Conservation (phyloP, 2,797 vertebrate genomes). For the Rhinoraja longicauda region DNA sequence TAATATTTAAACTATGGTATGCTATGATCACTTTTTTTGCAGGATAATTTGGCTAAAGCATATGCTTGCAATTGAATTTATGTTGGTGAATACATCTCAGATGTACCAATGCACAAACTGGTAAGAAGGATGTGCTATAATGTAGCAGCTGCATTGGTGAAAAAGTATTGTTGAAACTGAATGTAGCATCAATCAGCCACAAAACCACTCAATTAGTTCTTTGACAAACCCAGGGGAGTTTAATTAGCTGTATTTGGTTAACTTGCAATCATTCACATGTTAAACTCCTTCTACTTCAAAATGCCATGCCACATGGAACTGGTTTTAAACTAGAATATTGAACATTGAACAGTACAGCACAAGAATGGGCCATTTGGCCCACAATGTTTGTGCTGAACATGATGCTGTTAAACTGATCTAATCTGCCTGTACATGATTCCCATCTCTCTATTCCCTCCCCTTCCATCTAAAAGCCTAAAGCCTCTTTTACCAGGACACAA, state of each 20-base stretch:
- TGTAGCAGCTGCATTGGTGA: not conserved
- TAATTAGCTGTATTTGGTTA: not conserved
- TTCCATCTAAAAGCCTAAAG: no score
- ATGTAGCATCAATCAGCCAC: not conserved
- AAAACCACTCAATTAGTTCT: not conserved
- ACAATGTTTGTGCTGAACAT: no score
- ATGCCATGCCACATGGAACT: not conserved
- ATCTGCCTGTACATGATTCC: no score
- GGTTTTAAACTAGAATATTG: not conserved
- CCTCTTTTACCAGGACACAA: no score
- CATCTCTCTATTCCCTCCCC: no score
- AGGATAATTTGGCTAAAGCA: not conserved
- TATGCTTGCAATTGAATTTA: not conserved
- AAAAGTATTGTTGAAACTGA: not conserved
- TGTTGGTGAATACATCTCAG: not conserved
- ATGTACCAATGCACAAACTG: not conserved
- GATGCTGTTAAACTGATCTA: no score
- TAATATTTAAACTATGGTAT: not conserved
- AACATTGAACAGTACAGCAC: not conserved
- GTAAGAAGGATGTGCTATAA: slow-evolving; percentile 20
- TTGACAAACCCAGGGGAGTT: not conserved
- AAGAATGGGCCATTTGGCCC: no score
- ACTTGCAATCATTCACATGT: not conserved
- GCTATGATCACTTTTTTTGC: not conserved
- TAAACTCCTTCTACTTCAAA: not conserved